Conservation (phyloP, 92 coral and sea anemone genomes). For the Epizoanthus stellaris region DNA sequence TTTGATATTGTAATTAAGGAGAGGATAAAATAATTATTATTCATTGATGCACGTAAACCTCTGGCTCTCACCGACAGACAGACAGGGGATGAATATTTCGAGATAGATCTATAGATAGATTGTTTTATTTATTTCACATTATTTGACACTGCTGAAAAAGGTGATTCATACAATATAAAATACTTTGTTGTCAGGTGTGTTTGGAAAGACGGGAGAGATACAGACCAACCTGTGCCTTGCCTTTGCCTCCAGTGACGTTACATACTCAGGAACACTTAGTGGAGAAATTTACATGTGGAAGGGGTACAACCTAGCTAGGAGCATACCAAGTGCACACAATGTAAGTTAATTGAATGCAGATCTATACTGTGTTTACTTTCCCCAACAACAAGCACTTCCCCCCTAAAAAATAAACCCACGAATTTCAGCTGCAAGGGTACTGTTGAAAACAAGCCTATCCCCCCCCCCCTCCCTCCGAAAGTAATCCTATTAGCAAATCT, state of each 20-base stretch:
- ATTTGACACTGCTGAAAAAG: too few species aligned
- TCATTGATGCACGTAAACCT: too few species aligned
- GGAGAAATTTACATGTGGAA: conserved; percentile 99
- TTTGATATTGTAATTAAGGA: too few species aligned
- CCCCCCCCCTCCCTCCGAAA: background rate
- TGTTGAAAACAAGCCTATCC: background rate
- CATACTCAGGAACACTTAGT: conserved; percentile 96
- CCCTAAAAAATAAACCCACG: too few species aligned
- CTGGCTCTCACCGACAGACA: too few species aligned
- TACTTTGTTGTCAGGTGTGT: conserved; percentile 67
- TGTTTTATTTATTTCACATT: too few species aligned
- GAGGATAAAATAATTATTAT: too few species aligned
- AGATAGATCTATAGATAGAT: too few species aligned
- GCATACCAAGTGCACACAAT: conserved; percentile 89
- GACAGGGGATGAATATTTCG: too few species aligned
- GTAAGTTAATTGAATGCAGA: conserved; percentile 56
- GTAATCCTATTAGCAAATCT: background rate
- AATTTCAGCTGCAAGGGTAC: too few species aligned
- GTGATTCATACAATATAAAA: too few species aligned
- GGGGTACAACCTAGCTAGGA: conserved; percentile 83
- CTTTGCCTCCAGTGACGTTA: conserved; percentile 89
- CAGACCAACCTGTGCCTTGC: conserved; percentile 97
- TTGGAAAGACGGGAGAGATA: conserved; percentile 99
- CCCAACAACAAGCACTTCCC: too few species aligned
- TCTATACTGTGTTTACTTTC: background rate